phyloP scores from a whole-genome alignment of 2,113 vertebrate species.

The Hymenochirus boettgeri region DNA sequence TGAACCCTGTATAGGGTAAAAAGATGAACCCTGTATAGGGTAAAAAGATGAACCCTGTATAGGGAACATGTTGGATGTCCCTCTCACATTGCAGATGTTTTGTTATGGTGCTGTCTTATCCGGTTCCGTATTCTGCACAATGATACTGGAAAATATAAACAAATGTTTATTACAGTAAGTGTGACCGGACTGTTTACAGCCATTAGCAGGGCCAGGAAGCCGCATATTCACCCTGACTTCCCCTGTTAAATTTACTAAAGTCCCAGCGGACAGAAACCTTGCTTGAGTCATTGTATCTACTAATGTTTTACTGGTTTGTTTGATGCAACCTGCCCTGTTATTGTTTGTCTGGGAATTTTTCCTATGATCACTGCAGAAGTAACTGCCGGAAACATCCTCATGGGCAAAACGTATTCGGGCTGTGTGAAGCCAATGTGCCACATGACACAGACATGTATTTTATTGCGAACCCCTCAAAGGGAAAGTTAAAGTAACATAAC shows the following conservation, averaged over 20 bases:
- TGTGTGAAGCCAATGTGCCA: neutral
- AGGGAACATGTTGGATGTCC: too few relatives aligned
- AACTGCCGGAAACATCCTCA: slow-evolving; percentile 18
- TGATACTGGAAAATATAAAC: neutral
- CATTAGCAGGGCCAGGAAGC: neutral
- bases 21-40: too few relatives aligned
- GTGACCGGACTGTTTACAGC: slow-evolving; percentile 23
- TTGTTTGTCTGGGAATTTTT: slow-evolving; percentile 37
- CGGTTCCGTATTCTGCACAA: too few relatives aligned
- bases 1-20: too few relatives aligned
- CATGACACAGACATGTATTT: too few relatives aligned
- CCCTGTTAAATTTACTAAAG: neutral
- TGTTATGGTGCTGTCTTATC: too few relatives aligned
- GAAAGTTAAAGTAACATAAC: too few relatives aligned
- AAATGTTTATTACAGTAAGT: neutral
- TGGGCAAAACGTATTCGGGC: neutral
- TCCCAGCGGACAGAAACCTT: neutral
- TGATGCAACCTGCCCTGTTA: slow-evolving; percentile 15
- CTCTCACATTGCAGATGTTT: too few relatives aligned
- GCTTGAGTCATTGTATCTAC: neutral
- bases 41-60: too few relatives aligned
- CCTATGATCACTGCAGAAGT: slow-evolving; percentile 13
- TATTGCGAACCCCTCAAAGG: too few relatives aligned
- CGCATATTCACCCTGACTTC: neutral
- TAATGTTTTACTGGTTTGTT: slow-evolving; percentile 16